A percentile compares a stretch with the other conserved stretches of the same genome.
phyloP scores from a whole-genome alignment of 2,797 vertebrate genomes.

The Okamejei kenojei region DNA sequence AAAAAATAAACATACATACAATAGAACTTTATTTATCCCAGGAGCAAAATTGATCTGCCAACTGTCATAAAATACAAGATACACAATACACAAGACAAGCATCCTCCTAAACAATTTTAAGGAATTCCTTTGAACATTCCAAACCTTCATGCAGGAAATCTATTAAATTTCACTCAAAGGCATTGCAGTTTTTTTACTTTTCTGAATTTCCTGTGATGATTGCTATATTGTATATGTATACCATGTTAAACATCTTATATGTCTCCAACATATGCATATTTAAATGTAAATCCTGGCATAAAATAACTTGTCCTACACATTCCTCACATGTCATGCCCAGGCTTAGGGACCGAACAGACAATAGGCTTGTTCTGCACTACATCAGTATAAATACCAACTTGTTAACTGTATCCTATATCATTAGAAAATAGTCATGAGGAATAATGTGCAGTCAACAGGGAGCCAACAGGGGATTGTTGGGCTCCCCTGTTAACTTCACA shows the following conservation, averaged over 20 bases:
- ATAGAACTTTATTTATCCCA: too few relatives aligned
- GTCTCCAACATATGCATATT: neutral
- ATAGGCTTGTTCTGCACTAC: neutral
- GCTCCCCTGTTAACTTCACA: neutral
- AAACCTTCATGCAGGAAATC: neutral
- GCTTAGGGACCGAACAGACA: neutral
- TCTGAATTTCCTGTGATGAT: neutral
- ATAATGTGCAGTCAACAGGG: too few relatives aligned
- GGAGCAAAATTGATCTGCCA: too few relatives aligned
- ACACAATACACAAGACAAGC: too few relatives aligned
- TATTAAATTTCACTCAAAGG: neutral
- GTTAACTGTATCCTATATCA: neutral
- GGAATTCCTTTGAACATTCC: neutral
- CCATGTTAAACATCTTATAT: neutral
- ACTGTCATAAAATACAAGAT: too few relatives aligned
- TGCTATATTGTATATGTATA: neutral
- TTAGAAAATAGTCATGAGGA: neutral
- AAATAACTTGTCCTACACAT: neutral
- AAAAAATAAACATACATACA: neutral
- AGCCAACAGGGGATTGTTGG: neutral
- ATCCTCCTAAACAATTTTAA: neutral
- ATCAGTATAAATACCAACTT: neutral
- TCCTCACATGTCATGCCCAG: neutral
- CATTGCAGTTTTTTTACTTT: neutral
- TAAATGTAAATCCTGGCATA: neutral